Base-by-base conservation (phyloP, 2,113 vertebrate species). In the Cacatua alba region DNA sequence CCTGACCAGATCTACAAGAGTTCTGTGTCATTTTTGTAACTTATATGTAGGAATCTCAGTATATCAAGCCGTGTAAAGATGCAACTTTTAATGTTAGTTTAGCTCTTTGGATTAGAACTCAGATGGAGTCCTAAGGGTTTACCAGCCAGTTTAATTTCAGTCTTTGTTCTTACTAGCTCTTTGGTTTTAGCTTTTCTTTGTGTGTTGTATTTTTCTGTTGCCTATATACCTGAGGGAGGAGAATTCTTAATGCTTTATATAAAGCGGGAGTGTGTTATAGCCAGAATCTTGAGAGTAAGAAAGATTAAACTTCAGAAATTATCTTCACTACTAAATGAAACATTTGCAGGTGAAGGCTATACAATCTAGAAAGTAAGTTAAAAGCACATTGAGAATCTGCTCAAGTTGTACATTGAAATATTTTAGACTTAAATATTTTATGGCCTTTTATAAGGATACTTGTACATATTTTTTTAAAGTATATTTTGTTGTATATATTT, bases 211-310 rank as follows among this genome's bases (percentile, higher is more conserved):
- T 74, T 6, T 65, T 88, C 31, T 86, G 3, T 82, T 7, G 9
- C 49, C 60, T 87, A 1, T 52, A 26, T 75, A 52, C 59, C 39
- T 41, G 44, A 86, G 90, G 43, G 77, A 84, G 26, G 77, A 86
- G 55, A 86, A 52, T 71, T 52, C n/a, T 88, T 88, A 92, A 75
- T 3, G 6, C 31, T 76, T 68, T 46, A 7, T 78, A 18, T 44
- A 57, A 37, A 51, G 31, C 20, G 35, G 24, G 10, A 44, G 10
- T 57, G 8, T 82, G 24, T 83, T 86, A 19, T 94, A 92, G 82
- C 28, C 80, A 86, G 65, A 94, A 44, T 92, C 69, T 76, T 70
- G 44, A 82, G 84, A 88, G 31, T 81, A 67, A 85, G 48, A 82
- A 80, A 91, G 75, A 65, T 59, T 62, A 57, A 87, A 76, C 62